Evolutionary conservation across 2,888 invertebrate species (phyloP).

Genomic region (Rhabditoides inermis): DNA sequence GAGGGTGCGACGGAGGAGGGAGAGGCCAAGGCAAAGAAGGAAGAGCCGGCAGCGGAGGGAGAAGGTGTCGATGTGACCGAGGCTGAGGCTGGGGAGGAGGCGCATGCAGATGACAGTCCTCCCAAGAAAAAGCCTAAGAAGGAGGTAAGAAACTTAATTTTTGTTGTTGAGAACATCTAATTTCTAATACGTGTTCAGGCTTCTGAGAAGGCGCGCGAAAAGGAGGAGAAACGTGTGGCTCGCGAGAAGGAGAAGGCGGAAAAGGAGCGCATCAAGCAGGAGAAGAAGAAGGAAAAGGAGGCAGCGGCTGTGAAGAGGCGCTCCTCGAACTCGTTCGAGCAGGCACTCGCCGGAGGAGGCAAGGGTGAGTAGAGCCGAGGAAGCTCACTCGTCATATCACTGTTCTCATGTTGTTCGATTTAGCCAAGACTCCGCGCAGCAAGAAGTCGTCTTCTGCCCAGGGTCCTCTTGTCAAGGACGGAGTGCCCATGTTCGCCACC

Average conservation of each 20-base stretch:
- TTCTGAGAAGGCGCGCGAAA: too few relatives aligned
- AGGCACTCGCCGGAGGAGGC: neutral
- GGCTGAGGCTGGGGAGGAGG: too few relatives aligned
- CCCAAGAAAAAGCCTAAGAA: neutral
- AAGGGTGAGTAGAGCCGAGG: neutral
- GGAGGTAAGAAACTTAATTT: too few relatives aligned
- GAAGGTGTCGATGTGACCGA: neutral
- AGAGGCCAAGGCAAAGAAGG: constrained; percentile 3
- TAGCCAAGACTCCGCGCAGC: neutral
- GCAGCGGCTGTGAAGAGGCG: too few relatives aligned
- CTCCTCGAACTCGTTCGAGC: neutral
- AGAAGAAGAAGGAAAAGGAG: too few relatives aligned
- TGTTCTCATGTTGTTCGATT: neutral
- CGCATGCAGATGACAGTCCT: neutral
- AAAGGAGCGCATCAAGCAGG: neutral
- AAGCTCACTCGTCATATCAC: neutral
- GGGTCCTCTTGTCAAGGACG: neutral
- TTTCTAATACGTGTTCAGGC: too few relatives aligned
- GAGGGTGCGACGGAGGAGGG: neutral
- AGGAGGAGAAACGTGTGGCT: too few relatives aligned
- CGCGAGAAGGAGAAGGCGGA: neutral
- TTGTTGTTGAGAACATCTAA: too few relatives aligned
- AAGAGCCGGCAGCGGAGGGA: neutral
- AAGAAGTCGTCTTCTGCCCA: neutral
- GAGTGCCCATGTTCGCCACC: constrained; percentile 4